Base-by-base conservation (phyloP, 1,140 invertebrate genomes). In the Atta colombica region DNA sequence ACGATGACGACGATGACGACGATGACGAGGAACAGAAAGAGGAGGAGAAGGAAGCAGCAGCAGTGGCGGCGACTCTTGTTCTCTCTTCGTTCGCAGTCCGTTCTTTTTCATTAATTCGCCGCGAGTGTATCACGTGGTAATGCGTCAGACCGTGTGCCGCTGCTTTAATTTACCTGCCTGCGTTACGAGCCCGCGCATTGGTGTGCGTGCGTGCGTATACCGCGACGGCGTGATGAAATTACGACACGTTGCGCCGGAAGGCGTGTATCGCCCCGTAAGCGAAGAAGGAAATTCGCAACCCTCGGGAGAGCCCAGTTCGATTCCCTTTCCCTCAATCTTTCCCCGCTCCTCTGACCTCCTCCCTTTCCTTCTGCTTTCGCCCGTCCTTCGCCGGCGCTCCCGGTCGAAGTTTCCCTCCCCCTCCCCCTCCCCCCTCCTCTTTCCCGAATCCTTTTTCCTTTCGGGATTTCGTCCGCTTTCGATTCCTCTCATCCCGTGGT, bases 81-180 rank as follows among this genome's bases (percentile, higher is more conserved):
- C 58, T 18, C 39, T 77, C 51, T 39, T 39, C 51, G n/a, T 65
- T 53, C 61, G 55, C 10, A 45, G 63, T 58, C 35, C 25, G 39
- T 82, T 82, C 39, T 49, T 69, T 69, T 61, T 82, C 58, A 61
- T 72, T 61, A 61, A 74, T 39, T 16, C 55, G 87, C 69, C 63
- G 81, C 49, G 45, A 65, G 63, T 55, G 68, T 80, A 75, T 35
- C 77, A 77, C 69, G 77, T 78, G 86, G 45, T 69, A 55, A 80
- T 80, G 84, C 84, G 80, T 84, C 80, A 84, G 80, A 80, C 68
- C 53, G 68, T 82, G 68, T 72, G 68, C 49, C 49, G 68, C 69
- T 74, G 55, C 80, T 74, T 84, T 58, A 80, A 84, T 49, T 84
- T 61, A 61, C 55, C 53, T 81, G 21, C 39, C 35, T 82, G 21